These are phyloP conservation scores for Drosophila bifasciata DNA, from an alignment of 1,140 invertebrate species.

Conservation along the genomic window DNA sequence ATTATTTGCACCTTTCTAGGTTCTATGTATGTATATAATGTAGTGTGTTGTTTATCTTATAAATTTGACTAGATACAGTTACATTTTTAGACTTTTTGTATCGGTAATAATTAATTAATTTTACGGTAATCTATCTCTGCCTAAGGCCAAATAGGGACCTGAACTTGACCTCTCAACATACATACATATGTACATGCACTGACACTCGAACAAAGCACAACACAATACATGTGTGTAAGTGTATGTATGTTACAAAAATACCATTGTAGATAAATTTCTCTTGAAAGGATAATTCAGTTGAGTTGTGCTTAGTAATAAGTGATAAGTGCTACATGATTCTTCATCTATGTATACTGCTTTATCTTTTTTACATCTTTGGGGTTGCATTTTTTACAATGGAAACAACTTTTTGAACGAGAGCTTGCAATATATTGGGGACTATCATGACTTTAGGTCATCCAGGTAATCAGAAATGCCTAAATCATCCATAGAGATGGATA, in stretches of 20 bases:
- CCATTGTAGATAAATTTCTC: too few relatives aligned
- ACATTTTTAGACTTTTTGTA: conserved; percentile 4
- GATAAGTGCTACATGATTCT: too few relatives aligned
- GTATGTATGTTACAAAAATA: not conserved
- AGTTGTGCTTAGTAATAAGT: too few relatives aligned
- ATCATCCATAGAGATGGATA: conserved; percentile 38
- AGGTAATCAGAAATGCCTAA: conserved; percentile 29
- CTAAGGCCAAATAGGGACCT: not conserved
- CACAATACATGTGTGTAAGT: not conserved
- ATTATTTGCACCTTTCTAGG: conserved; percentile 2
- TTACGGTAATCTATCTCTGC: conserved; percentile 1
- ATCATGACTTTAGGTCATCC: conserved; percentile 51
- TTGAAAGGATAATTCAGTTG: too few relatives aligned
- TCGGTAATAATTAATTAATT: conserved; percentile 1
- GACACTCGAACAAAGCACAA: conserved; percentile 1
- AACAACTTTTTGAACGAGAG: too few relatives aligned
- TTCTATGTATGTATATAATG: not conserved
- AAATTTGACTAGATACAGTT: conserved; percentile 53
- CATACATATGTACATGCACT: conserved; percentile 14
- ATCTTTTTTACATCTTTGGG: too few relatives aligned
- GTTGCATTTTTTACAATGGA: too few relatives aligned
- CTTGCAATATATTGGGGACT: conserved; percentile 22
- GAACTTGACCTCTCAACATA: conserved; percentile 5
- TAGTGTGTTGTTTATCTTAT: conserved; percentile 14
- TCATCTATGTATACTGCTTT: too few relatives aligned